Conservation (phyloP, 2,113 vertebrate species). For the Shinisaurus crocodilurus region DNA sequence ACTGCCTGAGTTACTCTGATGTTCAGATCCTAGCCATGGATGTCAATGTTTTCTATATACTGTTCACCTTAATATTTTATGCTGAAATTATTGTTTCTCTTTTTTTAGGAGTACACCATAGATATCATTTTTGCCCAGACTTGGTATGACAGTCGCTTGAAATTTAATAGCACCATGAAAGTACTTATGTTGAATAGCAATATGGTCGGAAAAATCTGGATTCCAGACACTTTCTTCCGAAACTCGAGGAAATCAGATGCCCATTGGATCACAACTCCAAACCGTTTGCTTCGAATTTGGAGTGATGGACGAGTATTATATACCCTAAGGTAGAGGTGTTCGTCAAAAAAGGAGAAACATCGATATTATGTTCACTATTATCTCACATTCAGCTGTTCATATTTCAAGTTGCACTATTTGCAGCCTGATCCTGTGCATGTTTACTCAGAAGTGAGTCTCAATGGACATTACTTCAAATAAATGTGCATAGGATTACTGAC, state of each 20-base stretch:
- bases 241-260: constrained; percentile 98
- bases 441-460: background rate
- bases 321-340: constrained; percentile 87
- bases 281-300: constrained; percentile 93
- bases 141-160: constrained; percentile 96
- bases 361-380: background rate
- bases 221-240: constrained; percentile 97
- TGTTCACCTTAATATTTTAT: background rate
- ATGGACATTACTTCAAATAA: background rate
- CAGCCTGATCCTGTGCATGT: background rate
- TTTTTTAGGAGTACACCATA: constrained; percentile 94
- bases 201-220: constrained; percentile 99
- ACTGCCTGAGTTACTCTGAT: background rate
- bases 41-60: background rate
- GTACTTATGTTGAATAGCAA: constrained; percentile 97
- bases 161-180: constrained; percentile 97
- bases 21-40: background rate
- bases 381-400: background rate
- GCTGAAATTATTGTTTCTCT: constrained; percentile 44
- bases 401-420: background rate
- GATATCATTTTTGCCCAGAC: constrained; percentile 99
- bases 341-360: background rate
- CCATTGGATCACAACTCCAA: constrained; percentile 98
- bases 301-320: constrained; percentile 95
- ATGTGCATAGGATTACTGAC: too few relatives aligned